Percentiles rank a stretch among this genome's conserved stretches.
phyloP scores from a whole-genome alignment of 2,797 vertebrate species.

The Spondyliosoma cantharus region DNA sequence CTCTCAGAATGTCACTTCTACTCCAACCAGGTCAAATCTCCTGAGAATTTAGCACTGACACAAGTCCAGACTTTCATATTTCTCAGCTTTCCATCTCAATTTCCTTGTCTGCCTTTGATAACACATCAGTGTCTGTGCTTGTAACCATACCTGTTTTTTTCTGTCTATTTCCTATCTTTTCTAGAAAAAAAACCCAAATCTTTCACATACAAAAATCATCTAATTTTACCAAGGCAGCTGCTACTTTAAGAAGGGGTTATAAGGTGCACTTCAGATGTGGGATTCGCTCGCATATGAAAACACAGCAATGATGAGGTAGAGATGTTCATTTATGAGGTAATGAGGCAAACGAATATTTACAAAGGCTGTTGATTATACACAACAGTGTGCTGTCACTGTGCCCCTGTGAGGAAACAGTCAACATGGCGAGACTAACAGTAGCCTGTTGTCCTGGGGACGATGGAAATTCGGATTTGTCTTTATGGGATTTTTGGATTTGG shows the following conservation, averaged over 20 bases:
- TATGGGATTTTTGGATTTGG: no score
- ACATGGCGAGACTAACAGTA: no score
- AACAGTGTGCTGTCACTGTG: background rate
- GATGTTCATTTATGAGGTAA: background rate
- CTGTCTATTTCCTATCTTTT: background rate
- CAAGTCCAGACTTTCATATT: slow-evolving; percentile 30
- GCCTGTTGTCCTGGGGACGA: no score
- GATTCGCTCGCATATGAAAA: background rate
- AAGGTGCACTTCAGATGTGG: background rate
- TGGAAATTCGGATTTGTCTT: no score
- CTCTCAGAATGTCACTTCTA: slow-evolving; percentile 17
- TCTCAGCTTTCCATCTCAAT: slow-evolving; percentile 22
- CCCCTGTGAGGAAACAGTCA: background rate
- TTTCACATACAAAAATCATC: background rate
- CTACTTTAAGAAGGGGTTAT: background rate
- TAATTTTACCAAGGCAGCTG: background rate
- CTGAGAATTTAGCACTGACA: slow-evolving; percentile 23
- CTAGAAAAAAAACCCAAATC: no score
- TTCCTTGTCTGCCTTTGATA: slow-evolving; percentile 6
- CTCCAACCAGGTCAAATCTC: slow-evolving; percentile 27
- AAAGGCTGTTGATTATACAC: background rate
- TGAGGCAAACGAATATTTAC: background rate
- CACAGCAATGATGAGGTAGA: background rate
- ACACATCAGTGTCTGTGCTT: background rate
- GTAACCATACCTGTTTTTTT: background rate